Evolutionary conservation across 37 sponge, comb jelly and placozoan genomes (phyloP).

Genomic region (Spongia lamella): DNA sequence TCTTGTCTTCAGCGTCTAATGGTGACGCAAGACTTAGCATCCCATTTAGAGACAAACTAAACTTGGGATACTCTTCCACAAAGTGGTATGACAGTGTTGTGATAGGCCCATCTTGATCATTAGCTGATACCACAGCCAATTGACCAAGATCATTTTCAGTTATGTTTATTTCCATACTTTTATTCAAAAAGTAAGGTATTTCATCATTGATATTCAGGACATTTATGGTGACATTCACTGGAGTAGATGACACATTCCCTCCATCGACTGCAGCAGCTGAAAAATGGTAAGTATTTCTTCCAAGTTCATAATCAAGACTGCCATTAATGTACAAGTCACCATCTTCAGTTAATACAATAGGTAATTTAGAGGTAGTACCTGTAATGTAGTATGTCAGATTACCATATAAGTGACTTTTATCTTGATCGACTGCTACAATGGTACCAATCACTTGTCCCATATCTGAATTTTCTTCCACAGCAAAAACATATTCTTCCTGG

Average conservation of each 20-base stretch:
- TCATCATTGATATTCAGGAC: slow-evolving; percentile 50
- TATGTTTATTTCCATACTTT: background rate
- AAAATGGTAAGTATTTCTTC: slow-evolving; percentile 10
- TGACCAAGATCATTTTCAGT: slow-evolving; percentile 32
- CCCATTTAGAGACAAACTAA: slow-evolving; percentile 21
- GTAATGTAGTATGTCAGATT: background rate
- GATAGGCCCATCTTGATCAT: slow-evolving; percentile 24
- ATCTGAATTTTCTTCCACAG: background rate
- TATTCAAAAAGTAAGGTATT: slow-evolving; percentile 22
- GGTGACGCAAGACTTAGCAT: slow-evolving; percentile 14
- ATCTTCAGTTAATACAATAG: slow-evolving; percentile 13
- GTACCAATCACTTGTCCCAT: slow-evolving; percentile 13
- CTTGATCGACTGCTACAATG: slow-evolving; percentile 26
- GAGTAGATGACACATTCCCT: slow-evolving; percentile 18
- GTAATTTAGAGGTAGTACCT: background rate
- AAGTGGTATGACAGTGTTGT: slow-evolving; percentile 17
- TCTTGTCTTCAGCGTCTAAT: slow-evolving; percentile 56
- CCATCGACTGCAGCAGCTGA: slow-evolving; percentile 63
- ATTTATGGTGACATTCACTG: background rate
- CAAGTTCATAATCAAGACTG: slow-evolving; percentile 46
- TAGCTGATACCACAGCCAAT: slow-evolving; percentile 23
- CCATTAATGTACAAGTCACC: slow-evolving; percentile 29
- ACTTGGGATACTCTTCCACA: background rate
- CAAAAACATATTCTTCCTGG: slow-evolving; percentile 8
- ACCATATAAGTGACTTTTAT: slow-evolving; percentile 28